phyloP scores from a whole-genome alignment of 2,797 vertebrate genomes.

The Chlorospingus flavigularis region DNA sequence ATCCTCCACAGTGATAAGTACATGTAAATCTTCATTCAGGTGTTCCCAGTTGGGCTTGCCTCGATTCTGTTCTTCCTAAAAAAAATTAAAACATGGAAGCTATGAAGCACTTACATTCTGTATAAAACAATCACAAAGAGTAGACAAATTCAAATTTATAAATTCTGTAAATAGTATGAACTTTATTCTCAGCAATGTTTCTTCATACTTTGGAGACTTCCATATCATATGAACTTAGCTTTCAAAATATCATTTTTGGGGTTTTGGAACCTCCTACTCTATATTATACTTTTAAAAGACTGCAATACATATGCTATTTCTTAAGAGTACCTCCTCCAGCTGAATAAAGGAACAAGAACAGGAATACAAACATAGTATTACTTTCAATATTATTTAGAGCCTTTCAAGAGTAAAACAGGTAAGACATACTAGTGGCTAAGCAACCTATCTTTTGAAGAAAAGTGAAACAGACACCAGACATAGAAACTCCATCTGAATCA shows the following conservation, averaged over 20 bases:
- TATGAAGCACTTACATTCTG: not conserved
- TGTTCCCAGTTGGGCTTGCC: conserved; percentile 99
- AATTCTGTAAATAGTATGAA: not conserved
- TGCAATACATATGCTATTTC: not conserved
- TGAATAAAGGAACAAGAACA: not conserved
- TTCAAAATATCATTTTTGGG: not conserved
- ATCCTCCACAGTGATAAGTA: conserved; percentile 98
- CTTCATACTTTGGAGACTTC: not conserved
- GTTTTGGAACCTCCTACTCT: not conserved
- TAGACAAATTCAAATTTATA: not conserved
- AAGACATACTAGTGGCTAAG: not conserved
- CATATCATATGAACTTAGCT: not conserved
- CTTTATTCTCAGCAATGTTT: not conserved
- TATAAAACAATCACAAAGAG: not conserved
- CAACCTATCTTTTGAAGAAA: not conserved
- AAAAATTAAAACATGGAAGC: not conserved
- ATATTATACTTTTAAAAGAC: not conserved
- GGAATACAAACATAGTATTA: not conserved
- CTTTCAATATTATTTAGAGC: not conserved
- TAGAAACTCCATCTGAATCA: not conserved
- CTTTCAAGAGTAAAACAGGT: not conserved
- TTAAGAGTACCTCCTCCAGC: not conserved
- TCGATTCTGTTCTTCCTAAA: conserved; percentile 97
- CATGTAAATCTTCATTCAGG: conserved; percentile 97
- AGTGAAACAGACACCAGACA: not conserved